These are phyloP conservation scores for Chitala chitala DNA, from an alignment of 2,113 vertebrate species.

Conservation along the genomic window DNA sequence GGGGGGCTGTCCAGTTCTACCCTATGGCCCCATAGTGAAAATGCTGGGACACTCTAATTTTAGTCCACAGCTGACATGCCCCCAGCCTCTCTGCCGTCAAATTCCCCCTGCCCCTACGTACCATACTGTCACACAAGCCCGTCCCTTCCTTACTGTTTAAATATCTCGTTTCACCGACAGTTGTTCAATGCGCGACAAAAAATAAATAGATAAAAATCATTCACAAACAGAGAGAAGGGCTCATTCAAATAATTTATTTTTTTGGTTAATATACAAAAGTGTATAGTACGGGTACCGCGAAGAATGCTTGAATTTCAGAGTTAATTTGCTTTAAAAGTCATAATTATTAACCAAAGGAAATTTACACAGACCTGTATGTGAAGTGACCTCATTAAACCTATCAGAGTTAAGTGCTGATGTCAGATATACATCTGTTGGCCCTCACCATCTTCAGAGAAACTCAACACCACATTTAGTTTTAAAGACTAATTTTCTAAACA, in stretches of 20 bases:
- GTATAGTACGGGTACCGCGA: background rate
- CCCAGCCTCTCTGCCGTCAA: too few species aligned
- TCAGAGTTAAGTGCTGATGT: too few species aligned
- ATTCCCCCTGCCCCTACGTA: background rate
- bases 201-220: too few species aligned
- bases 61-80: constrained; percentile 1
- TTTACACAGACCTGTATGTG: too few species aligned
- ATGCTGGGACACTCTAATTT: constrained; percentile 11
- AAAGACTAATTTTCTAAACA: constrained; percentile 32
- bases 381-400: too few species aligned
- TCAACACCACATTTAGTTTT: constrained; percentile 30
- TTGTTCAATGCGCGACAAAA: too few species aligned
- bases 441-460: too few species aligned
- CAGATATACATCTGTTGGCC: too few species aligned
- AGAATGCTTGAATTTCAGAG: background rate
- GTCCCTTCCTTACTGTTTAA: too few species aligned
- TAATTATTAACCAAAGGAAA: constrained; percentile 33
- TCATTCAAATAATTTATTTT: background rate
- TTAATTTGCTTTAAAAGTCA: constrained; percentile 27
- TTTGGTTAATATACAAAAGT: background rate
- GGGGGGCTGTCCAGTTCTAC: background rate
- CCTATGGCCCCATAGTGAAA: background rate
- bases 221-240: background rate
- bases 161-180: too few species aligned
- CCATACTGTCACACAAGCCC: constrained; percentile 27